phyloP scores from a whole-genome alignment of 2,888 invertebrate species.

The Drosophila rellima region DNA sequence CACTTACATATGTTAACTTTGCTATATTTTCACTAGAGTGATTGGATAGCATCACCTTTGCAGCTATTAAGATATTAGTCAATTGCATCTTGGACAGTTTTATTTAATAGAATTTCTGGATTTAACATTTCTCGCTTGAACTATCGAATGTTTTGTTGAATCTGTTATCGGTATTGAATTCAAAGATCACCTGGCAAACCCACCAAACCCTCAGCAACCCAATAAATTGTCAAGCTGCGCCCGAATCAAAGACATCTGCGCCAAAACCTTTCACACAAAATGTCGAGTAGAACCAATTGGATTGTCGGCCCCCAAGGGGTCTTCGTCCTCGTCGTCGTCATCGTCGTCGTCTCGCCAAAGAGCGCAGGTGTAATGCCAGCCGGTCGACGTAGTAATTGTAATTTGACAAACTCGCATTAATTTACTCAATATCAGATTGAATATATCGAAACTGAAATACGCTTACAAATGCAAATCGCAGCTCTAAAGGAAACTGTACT shows the following conservation, averaged over 20 bases:
- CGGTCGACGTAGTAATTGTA: conserved; percentile 73
- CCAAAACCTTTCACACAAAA: conserved; percentile 60
- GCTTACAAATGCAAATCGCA: conserved; percentile 2
- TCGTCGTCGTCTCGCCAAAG: conserved; percentile 26
- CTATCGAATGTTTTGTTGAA: no score
- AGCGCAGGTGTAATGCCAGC: conserved; percentile 75
- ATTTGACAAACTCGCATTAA: conserved; percentile 78
- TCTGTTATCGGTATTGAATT: no score
- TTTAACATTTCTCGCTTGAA: no score
- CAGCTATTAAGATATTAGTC: no score
- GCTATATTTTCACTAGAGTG: neutral
- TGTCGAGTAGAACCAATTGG: conserved; percentile 62
- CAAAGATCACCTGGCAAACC: conserved; percentile 26
- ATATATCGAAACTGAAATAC: neutral
- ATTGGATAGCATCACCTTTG: no score
- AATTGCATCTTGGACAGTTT: no score
- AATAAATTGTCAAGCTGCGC: conserved; percentile 61
- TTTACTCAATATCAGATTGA: conserved; percentile 36
- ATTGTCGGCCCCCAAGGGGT: conserved; percentile 43
- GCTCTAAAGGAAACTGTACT: neutral
- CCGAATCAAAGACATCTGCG: conserved; percentile 31
- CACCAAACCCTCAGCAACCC: conserved; percentile 19
- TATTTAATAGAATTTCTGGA: no score
- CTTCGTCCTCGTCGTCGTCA: conserved; percentile 11
- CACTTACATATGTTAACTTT: neutral